A percentile compares a stretch with the other conserved stretches of the same genome.
phyloP scores from a whole-genome alignment of 1,140 invertebrate genomes.

The Catajapyx aquilonaris region DNA sequence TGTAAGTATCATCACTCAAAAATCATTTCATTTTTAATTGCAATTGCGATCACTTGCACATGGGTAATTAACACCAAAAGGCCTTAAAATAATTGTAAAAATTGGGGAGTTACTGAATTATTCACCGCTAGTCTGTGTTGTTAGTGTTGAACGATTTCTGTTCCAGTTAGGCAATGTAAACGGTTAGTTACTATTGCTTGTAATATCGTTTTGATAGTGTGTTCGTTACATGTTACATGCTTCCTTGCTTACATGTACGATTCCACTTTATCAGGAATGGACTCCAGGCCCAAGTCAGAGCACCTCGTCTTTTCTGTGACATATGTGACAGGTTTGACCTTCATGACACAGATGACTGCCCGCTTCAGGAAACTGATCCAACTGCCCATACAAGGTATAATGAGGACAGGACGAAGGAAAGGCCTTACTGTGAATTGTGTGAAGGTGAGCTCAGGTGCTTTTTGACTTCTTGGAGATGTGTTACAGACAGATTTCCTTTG shows the following conservation, averaged over 20 bases:
- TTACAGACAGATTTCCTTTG: too few relatives aligned
- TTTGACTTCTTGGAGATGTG: too few relatives aligned
- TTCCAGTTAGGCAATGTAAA: too few relatives aligned
- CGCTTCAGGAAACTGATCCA: constrained; percentile 47
- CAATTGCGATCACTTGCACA: not conserved
- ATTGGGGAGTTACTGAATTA: not conserved
- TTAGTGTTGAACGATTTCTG: too few relatives aligned
- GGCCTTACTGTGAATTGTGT: constrained; percentile 81
- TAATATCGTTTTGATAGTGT: too few relatives aligned
- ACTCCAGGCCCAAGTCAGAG: too few relatives aligned
- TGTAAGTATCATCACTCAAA: constrained; percentile 21
- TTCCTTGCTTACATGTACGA: too few relatives aligned
- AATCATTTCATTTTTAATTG: not conserved
- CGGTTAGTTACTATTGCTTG: too few relatives aligned
- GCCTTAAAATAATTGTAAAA: constrained; percentile 1
- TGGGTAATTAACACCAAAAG: not conserved
- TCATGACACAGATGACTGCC: constrained; percentile 94
- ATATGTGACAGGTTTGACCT: constrained; percentile 91
- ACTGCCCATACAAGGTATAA: constrained; percentile 19
- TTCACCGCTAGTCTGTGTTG: too few relatives aligned
- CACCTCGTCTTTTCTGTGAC: constrained; percentile 82
- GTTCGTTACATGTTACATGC: too few relatives aligned
- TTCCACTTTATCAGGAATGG: constrained; percentile 18
- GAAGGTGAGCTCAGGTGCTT: too few relatives aligned
- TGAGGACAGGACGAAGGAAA: constrained; percentile 20